These are phyloP conservation scores for Microdon myrmicae DNA, from an alignment of 2,888 invertebrate species.

Conservation along the genomic window DNA sequence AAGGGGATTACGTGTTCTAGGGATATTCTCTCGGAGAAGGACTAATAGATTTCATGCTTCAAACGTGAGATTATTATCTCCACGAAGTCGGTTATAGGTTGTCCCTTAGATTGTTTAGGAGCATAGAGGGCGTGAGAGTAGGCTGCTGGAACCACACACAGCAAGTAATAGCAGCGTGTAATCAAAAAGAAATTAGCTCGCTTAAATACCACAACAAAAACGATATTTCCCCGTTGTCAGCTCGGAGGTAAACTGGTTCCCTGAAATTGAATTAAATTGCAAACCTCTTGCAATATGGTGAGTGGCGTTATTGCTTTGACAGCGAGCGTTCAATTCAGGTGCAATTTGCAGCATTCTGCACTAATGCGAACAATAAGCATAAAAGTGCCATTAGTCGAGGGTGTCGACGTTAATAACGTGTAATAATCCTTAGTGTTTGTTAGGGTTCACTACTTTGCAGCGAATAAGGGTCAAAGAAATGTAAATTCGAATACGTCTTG, in stretches of 20 bases:
- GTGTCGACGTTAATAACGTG: slow-evolving; percentile 35
- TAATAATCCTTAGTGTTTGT: slow-evolving; percentile 18
- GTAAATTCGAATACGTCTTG: no score
- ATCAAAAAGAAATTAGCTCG: slow-evolving; percentile 36
- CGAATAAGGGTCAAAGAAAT: no score
- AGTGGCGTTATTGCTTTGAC: slow-evolving; percentile 18
- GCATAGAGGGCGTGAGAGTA: slow-evolving; percentile 28
- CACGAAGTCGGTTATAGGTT: slow-evolving; percentile 5
- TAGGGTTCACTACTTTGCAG: no score
- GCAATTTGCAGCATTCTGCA: slow-evolving; percentile 31
- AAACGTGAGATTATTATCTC: slow-evolving; percentile 17
- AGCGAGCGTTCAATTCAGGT: slow-evolving; percentile 12
- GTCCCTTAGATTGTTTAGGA: no score
- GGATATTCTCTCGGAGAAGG: slow-evolving; percentile 1
- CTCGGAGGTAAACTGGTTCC: slow-evolving; percentile 9
- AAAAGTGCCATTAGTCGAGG: slow-evolving; percentile 28
- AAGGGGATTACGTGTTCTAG: no score
- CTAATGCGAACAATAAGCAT: slow-evolving; percentile 30
- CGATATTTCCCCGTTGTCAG: slow-evolving; percentile 15
- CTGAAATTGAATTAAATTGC: slow-evolving; percentile 37
- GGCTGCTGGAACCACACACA: slow-evolving; percentile 18
- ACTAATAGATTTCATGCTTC: slow-evolving; percentile 31
- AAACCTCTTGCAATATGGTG: slow-evolving; percentile 25
- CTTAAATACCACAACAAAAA: slow-evolving; percentile 20
- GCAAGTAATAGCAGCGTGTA: slow-evolving; percentile 9